phyloP scores from a whole-genome alignment of 2,888 invertebrate genomes.

The Amphimallon solstitiale region DNA sequence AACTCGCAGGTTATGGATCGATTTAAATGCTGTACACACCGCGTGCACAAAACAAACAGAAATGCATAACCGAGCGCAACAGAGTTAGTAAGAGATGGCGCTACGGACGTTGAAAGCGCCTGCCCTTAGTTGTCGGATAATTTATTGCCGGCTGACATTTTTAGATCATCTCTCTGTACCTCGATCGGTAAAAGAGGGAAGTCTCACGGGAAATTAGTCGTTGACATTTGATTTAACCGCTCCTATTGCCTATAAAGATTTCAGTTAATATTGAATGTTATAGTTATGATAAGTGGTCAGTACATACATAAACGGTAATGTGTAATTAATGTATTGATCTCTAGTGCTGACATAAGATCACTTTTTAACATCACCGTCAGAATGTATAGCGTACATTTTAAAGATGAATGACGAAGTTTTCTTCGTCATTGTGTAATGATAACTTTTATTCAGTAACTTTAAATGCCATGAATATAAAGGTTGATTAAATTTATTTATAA shows the following conservation, averaged over 20 bases:
- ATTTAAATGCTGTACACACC: constrained; percentile 13
- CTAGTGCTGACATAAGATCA: constrained; percentile 16
- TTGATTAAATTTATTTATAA: no score
- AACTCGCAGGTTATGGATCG: constrained; percentile 7
- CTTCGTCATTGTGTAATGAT: no score
- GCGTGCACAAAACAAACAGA: constrained; percentile 6
- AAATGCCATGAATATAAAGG: no score
- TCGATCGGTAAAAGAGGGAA: constrained; percentile 4
- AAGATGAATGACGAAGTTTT: constrained; percentile 4
- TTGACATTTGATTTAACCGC: constrained; percentile 13
- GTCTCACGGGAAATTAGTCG: constrained; percentile 27
- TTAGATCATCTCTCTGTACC: neutral
- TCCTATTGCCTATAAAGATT: constrained; percentile 16
- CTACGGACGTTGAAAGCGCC: neutral
- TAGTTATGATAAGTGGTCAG: constrained; percentile 22
- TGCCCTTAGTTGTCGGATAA: no score
- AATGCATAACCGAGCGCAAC: neutral
- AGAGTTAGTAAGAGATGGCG: constrained; percentile 12
- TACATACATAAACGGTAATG: constrained; percentile 26
- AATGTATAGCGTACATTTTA: constrained; percentile 10
- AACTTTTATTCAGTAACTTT: no score
- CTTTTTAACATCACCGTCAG: constrained; percentile 16
- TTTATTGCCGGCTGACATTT: constrained; percentile 1
- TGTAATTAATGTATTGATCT: constrained; percentile 26
- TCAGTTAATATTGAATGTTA: constrained; percentile 8